phyloP scores from a whole-genome alignment of 1,140 invertebrate genomes.

The Bombus breviceps region DNA sequence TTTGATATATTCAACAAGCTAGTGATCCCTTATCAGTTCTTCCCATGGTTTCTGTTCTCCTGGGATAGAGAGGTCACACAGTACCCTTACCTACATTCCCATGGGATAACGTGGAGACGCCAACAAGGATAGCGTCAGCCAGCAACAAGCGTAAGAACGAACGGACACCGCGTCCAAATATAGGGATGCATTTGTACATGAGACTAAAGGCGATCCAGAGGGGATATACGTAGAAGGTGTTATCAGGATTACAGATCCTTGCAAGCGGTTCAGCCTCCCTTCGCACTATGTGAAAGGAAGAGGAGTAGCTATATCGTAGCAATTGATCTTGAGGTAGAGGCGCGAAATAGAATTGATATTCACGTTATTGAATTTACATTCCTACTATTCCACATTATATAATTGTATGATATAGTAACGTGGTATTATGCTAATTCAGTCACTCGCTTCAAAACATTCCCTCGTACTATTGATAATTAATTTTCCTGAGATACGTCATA shows the following conservation, averaged over 20 bases:
- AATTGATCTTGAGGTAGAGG: no score
- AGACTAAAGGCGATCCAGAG: slow-evolving; percentile 75
- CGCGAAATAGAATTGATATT: background rate
- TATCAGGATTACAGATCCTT: slow-evolving; percentile 75
- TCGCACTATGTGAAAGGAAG: background rate
- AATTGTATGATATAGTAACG: background rate
- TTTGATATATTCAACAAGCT: slow-evolving; percentile 39
- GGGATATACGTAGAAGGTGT: slow-evolving; percentile 77
- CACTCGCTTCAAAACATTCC: background rate
- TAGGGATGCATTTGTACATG: slow-evolving; percentile 32
- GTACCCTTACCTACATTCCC: slow-evolving; percentile 81
- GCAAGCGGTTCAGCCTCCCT: background rate
- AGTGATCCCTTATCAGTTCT: slow-evolving; percentile 61
- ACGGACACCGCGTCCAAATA: slow-evolving; percentile 21
- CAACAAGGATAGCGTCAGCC: slow-evolving; percentile 38
- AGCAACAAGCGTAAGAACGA: slow-evolving; percentile 55
- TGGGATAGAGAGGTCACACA: slow-evolving; percentile 81
- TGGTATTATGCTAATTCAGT: no score
- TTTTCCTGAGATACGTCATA: background rate
- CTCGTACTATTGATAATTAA: background rate
- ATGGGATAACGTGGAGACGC: slow-evolving; percentile 66
- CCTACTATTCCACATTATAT: background rate
- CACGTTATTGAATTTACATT: background rate
- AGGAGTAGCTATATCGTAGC: background rate
- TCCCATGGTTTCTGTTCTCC: slow-evolving; percentile 77